These are phyloP conservation scores for Rhagologus leucostigma DNA, from an alignment of 2,113 vertebrate species.

Conservation along the genomic window DNA sequence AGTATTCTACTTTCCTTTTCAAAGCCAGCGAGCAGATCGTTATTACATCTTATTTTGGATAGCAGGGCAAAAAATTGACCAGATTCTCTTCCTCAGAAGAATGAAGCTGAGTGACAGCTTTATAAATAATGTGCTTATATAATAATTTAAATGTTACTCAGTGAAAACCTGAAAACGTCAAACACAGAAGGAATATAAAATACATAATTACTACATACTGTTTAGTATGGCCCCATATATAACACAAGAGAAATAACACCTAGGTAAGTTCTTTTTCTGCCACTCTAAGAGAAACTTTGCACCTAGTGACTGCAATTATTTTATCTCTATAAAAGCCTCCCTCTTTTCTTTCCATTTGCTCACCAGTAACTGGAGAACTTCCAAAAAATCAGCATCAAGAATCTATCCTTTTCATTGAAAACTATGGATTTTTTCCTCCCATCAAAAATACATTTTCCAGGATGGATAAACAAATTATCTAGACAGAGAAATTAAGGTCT, in stretches of 20 bases:
- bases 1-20: neutral
- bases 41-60: neutral
- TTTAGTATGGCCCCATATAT: neutral
- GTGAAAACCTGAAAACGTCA: neutral
- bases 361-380: neutral
- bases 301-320: neutral
- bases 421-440: neutral
- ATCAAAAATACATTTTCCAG: neutral
- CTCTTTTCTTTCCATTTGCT: neutral
- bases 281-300: neutral
- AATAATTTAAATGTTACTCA: neutral
- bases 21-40: neutral
- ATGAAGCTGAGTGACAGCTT: neutral
- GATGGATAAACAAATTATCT: neutral
- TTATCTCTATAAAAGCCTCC: neutral
- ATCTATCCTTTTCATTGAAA: neutral
- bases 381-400: neutral
- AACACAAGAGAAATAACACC: neutral
- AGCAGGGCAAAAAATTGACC: neutral
- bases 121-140: neutral
- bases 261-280: neutral
- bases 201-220: neutral
- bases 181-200: neutral
- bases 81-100: neutral
- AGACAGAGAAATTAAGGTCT: neutral